Evolutionary conservation across 2,888 invertebrate genomes (phyloP), one percentile per base, ranked within the genome.

Genomic region (Protodeltote pygarga): DNA sequence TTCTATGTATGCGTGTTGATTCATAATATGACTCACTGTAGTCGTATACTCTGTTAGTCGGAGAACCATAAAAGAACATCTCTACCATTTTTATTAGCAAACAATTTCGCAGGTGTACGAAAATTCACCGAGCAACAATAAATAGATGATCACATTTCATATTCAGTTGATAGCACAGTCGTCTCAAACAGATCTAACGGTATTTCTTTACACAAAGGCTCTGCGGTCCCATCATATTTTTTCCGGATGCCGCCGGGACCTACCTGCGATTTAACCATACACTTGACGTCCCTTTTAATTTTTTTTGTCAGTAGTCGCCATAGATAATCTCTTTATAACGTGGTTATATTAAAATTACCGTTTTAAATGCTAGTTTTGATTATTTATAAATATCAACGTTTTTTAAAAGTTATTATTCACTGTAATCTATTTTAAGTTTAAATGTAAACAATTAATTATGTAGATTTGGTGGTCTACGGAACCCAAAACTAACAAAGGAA

Each of bases 401-500:
- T 37, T 40, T 61, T 29, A n/a, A 11, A 39, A 27, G 20, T 6
- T 25, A 9, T 34, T 8, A 3, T 21, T 35, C 5, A 28, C 23
- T 35, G 15, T 17, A 24, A 32, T 47, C 24, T 21, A 34, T n/a
- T 34, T 62, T 35, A 58, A 8, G 20, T 38, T 40, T 25, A 45
- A 15, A 24, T 29, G 32, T 15, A 33, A 35, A 39, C 48, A 63
- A 35, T 60, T 24, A 50, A 46, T n/a, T 21, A 54, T 44, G 25
- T 40, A 49, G 32, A 47, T 69, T 71, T 75, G 53, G 71, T 73
- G 68, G 58, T 68, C 66, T 71, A 61, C 64, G 63, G 73, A 79
- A 84, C 78, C 77, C 66, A 77, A 85, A 87, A 83, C 79, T 87
- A 87, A 90, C 91, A 91, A 90, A 90, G 89, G 90, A 91, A 91